A percentile compares a stretch with the other conserved stretches of the same genome.
Conservation (phyloP, 2,797 vertebrate genomes). For the Molossus alvarezi region DNA sequence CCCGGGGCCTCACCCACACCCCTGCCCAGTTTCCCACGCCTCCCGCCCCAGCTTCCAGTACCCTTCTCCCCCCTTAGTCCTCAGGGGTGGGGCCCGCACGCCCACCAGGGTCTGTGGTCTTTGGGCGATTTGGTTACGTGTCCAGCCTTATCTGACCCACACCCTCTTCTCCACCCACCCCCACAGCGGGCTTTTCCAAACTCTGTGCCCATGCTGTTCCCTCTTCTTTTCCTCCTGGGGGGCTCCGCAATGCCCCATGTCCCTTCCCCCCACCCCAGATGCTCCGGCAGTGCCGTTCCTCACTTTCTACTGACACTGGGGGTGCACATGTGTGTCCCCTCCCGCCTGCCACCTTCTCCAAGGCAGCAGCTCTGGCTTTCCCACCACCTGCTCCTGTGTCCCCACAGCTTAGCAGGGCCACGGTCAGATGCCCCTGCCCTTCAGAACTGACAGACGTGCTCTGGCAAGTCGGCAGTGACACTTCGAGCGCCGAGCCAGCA, state of each 20-base stretch:
- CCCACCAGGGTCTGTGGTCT: not conserved
- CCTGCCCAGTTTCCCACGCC: too few relatives aligned
- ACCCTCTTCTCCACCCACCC: not conserved
- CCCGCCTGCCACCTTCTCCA: not conserved
- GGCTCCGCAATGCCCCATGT: not conserved
- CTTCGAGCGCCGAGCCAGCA: not conserved
- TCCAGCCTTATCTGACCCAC: not conserved
- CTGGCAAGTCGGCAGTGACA: not conserved
- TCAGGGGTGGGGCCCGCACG: rapidly evolving
- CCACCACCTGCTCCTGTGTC: not conserved
- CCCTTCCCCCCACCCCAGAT: not conserved
- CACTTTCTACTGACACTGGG: not conserved
- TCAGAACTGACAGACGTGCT: not conserved
- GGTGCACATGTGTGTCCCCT: not conserved
- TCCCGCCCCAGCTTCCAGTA: not conserved
- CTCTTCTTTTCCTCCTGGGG: not conserved
- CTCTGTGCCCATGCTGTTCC: not conserved
- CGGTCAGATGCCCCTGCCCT: not conserved
- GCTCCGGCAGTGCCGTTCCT: not conserved
- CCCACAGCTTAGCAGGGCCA: not conserved
- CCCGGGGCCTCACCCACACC: not conserved
- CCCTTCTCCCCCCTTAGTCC: not conserved
- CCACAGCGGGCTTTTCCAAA: not conserved
- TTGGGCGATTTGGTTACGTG: not conserved
- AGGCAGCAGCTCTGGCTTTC: not conserved